Percentiles rank a stretch among this genome's conserved stretches.
These are phyloP conservation scores for Oreochromis grahami DNA, from an alignment of 2,797 vertebrate genomes.

Conservation along the genomic window DNA sequence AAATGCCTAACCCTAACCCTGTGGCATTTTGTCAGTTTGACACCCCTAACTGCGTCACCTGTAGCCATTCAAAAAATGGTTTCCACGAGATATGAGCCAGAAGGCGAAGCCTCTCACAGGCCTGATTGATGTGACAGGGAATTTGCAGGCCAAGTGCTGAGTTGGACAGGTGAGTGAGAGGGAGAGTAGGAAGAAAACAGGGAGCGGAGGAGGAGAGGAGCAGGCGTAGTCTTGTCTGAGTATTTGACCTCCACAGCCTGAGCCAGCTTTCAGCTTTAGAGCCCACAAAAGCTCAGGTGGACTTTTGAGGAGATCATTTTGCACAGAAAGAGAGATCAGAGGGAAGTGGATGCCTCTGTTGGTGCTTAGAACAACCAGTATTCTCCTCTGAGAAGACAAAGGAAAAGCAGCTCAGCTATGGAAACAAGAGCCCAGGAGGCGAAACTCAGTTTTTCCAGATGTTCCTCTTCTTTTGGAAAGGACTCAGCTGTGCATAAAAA, in stretches of 20 bases:
- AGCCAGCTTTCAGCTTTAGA: not conserved
- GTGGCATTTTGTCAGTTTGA: not conserved
- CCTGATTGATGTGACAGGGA: conserved; percentile 46
- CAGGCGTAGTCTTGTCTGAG: conserved; percentile 46
- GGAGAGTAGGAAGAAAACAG: not conserved
- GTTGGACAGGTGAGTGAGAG: conserved; percentile 47
- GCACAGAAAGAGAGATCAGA: not conserved
- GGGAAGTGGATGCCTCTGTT: not conserved
- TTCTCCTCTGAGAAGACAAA: conserved; percentile 25
- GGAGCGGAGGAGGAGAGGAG: not conserved
- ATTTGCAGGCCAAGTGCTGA: conserved; percentile 26
- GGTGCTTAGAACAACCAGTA: not conserved
- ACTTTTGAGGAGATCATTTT: not conserved
- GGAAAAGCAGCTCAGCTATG: conserved; percentile 24
- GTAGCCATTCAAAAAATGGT: not conserved
- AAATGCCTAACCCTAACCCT: not conserved
- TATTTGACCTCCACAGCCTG: conserved; percentile 9
- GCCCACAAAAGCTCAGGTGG: not conserved
- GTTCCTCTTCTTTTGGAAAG: conserved; percentile 43
- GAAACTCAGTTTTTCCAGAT: conserved; percentile 64
- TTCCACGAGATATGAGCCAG: not conserved
- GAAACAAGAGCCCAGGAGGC: conserved; percentile 9
- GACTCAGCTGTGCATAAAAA: conserved; percentile 30
- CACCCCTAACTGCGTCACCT: not conserved
- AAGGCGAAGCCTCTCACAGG: not conserved